phyloP scores from a whole-genome alignment of 1,140 invertebrate genomes.

The Harlomillsia oculata region DNA sequence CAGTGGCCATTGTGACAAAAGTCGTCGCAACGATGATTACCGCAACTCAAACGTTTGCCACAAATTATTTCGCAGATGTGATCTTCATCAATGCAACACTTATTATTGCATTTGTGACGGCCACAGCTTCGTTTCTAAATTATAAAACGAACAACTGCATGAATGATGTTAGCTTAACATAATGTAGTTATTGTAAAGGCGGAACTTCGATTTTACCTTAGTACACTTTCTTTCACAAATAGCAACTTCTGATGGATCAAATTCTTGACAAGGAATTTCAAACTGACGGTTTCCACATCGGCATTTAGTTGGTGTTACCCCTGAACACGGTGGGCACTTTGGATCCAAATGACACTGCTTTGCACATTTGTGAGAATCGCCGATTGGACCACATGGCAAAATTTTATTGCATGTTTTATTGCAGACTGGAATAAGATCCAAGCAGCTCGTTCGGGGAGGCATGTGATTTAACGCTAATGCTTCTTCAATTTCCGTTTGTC shows the following conservation, averaged over 20 bases:
- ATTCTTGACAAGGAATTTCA: conserved; percentile 65
- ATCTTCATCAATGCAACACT: conserved; percentile 74
- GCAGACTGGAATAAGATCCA: conserved; percentile 79
- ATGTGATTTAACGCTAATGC: conserved; percentile 35
- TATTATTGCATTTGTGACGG: conserved; percentile 76
- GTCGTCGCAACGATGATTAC: conserved; percentile 74
- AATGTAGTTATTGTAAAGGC: neutral
- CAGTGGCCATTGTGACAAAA: conserved; percentile 84
- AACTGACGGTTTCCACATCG: conserved; percentile 82
- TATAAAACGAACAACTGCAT: conserved; percentile 19
- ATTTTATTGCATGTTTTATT: conserved; percentile 64
- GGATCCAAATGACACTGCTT: conserved; percentile 65
- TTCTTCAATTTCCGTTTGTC: conserved; percentile 50
- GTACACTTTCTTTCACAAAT: conserved; percentile 79
- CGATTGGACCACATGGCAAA: conserved; percentile 68
- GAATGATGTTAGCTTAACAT: neutral
- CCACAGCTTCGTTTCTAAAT: conserved; percentile 66
- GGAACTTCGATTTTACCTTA: too few species aligned
- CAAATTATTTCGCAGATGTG: conserved; percentile 78
- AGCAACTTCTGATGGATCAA: conserved; percentile 60
- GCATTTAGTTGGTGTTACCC: conserved; percentile 67
- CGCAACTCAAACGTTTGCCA: conserved; percentile 68
- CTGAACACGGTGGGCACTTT: conserved; percentile 66
- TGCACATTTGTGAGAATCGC: conserved; percentile 60
- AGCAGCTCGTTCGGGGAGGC: conserved; percentile 51